Conservation (phyloP, 2,888 invertebrate species). For the Harpalus rubripes region DNA sequence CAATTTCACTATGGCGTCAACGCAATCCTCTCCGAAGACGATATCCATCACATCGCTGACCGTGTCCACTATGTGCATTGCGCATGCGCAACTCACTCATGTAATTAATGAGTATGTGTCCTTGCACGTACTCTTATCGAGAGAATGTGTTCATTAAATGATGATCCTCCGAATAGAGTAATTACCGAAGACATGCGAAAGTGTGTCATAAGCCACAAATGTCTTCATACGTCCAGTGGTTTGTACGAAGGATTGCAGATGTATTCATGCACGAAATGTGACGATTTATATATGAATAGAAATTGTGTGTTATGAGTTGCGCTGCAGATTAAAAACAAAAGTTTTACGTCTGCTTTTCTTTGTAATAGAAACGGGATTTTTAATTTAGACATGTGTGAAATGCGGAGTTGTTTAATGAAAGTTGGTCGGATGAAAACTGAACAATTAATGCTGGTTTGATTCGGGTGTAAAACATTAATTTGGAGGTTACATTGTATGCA, state of each 20-base stretch:
- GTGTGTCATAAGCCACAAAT: conserved; percentile 34
- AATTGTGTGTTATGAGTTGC: conserved; percentile 30
- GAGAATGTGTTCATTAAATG: conserved; percentile 59
- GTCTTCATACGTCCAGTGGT: not conserved
- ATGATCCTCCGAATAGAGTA: conserved; percentile 51
- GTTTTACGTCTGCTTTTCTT: conserved; percentile 16
- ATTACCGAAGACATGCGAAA: conserved; percentile 54
- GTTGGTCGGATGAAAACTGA: not conserved
- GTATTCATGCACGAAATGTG: conserved; percentile 12
- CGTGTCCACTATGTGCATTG: not conserved
- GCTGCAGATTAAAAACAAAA: conserved; percentile 31
- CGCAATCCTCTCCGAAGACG: conserved; percentile 13
- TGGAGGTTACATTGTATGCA: no score
- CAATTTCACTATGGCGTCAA: conserved; percentile 10
- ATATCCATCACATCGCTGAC: conserved; percentile 50
- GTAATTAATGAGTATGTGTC: conserved; percentile 51
- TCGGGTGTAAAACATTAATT: no score
- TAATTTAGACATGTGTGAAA: conserved; percentile 25
- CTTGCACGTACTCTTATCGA: conserved; percentile 47
- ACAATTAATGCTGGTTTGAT: not conserved
- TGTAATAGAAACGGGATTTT: conserved; percentile 24
- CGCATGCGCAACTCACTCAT: conserved; percentile 42
- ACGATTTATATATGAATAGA: conserved; percentile 41
- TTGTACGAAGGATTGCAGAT: not conserved
- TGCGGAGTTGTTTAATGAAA: not conserved